phyloP scores from a whole-genome alignment of 2,797 vertebrate genomes.

The Phataginus tetradactyla region DNA sequence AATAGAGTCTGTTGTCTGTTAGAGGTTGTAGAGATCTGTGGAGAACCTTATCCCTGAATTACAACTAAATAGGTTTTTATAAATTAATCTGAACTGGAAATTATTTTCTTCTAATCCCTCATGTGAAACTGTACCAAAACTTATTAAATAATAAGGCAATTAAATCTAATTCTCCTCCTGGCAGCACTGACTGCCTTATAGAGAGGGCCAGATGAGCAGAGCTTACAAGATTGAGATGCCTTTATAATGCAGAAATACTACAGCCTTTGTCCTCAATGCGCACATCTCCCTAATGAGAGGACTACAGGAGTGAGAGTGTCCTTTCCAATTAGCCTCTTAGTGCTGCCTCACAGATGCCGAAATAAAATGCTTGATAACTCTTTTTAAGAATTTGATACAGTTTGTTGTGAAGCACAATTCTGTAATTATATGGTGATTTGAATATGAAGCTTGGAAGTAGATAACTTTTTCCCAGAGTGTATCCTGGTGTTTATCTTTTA shows the following conservation, averaged over 20 bases:
- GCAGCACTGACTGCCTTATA: neutral
- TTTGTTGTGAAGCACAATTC: neutral
- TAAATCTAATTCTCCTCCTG: conserved; percentile 4
- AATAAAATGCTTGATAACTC: neutral
- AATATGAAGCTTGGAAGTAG: neutral
- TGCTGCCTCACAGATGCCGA: neutral
- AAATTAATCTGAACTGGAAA: conserved; percentile 44
- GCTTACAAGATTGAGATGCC: neutral
- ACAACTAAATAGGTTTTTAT: conserved; percentile 43
- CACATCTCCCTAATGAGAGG: neutral
- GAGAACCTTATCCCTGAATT: conserved; percentile 6
- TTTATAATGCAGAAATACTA: neutral
- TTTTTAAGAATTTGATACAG: neutral
- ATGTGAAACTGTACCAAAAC: neutral
- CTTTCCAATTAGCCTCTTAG: neutral
- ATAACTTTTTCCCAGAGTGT: neutral
- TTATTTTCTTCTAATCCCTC: conserved; percentile 39
- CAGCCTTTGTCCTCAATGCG: neutral
- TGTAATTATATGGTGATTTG: neutral
- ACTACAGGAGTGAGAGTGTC: neutral
- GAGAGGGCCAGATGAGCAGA: neutral
- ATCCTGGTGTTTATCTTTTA: neutral
- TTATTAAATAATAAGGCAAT: conserved; percentile 18
- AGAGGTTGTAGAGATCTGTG: neutral
- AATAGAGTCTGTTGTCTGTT: conserved; percentile 50